These are phyloP conservation scores for Ichneumoninae sp. DNA, from an alignment of 2,888 invertebrate species.

Conservation along the genomic window DNA sequence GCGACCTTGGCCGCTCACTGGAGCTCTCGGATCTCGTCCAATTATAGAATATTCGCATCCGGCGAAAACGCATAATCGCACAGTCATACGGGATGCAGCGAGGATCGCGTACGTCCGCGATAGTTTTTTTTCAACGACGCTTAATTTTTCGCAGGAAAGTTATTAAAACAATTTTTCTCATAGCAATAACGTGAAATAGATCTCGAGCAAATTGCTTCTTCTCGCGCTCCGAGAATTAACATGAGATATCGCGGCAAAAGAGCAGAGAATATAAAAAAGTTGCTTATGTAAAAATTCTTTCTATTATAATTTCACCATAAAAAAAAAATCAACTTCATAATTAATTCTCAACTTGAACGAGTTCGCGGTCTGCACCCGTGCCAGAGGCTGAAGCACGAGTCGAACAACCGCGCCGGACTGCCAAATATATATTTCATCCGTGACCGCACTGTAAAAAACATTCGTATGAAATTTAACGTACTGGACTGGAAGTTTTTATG, in stretches of 20 bases:
- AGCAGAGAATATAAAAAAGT: not conserved
- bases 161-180: not conserved
- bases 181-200: not conserved
- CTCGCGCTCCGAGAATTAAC: not conserved
- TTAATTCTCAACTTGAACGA: not conserved
- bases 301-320: not conserved
- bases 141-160: not conserved
- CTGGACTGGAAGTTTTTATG: too few species aligned
- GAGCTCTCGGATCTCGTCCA: not conserved
- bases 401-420: not conserved
- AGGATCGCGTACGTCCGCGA: not conserved
- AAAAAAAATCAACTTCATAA: not conserved
- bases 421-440: not conserved
- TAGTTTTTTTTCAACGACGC: not conserved
- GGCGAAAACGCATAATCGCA: conserved; percentile 2
- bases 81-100: conserved; percentile 11
- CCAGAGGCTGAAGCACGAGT: not conserved
- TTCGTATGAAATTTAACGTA: too few species aligned
- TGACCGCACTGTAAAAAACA: not conserved
- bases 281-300: not conserved
- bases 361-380: not conserved
- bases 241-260: not conserved
- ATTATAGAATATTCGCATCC: conserved; percentile 18
- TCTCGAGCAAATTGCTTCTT: not conserved
- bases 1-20: conserved; percentile 9